Evolutionary conservation across 2,797 vertebrate species (phyloP), one percentile per base, ranked within the genome.

Genomic region (Diplodus sargus): DNA sequence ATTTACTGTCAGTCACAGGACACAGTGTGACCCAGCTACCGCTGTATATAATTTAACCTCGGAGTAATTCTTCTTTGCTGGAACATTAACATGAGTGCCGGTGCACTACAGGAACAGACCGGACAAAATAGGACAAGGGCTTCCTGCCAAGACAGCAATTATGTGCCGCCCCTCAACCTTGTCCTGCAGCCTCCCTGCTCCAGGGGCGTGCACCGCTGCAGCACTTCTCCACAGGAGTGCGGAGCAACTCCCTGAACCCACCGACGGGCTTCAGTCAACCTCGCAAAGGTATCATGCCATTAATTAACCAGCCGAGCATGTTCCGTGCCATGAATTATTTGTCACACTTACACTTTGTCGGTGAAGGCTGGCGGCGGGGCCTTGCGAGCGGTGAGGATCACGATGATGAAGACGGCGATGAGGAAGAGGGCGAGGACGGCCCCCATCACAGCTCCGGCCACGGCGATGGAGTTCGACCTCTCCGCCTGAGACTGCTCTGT

Each of bases 361-460:
- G 96, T 92, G 81, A 96, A 97, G 74, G 95, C 81, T 2, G 92
- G 90, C 3, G 95, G 92, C 25, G 95, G 95, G 89, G 95, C 93
- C 85, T 97, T 97, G 89, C 94, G 95, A 42, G 97, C 95, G 1
- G 95, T 96, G 86, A 98, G 85, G 81, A 98, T 94, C 75, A 98
- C 96, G 74, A 96, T 95, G 91, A 96, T 94, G 94, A 98, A 98
- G 93, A 98, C 91, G 0, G 95, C 91, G 73, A 98, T 97, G 91
- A 99, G 96, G 95, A 98, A 97, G 80, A 99, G 95, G 62, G 97
- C 96, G 61, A 99, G 95, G 88, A 98, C 96, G 22, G 97, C 97
- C 58, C 97, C 97, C 94, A 99, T 97, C 82, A 97, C 95, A 34
- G 97, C 97, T 85, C 97, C 97, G 48, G 96, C 97, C 89, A 98